Evolutionary conservation across 2,888 invertebrate genomes (phyloP), one percentile per base, ranked within the genome.

Genomic region (Drosophila prostipennis): DNA sequence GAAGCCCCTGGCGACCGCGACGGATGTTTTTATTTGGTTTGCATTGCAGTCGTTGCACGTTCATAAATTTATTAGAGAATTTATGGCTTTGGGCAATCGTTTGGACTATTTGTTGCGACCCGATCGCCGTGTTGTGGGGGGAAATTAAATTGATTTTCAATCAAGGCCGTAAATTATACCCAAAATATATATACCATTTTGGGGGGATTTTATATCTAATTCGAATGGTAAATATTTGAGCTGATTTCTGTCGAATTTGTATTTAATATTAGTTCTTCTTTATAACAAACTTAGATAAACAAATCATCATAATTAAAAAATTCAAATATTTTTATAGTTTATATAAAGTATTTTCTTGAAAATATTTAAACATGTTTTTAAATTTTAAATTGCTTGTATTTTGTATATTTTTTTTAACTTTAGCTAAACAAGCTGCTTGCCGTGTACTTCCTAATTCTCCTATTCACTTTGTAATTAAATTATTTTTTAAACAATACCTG

Each of bases 131-230:
- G n/a, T 16, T 13, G n/a, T 16, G 39, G 32, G 36, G 37, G 23
- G 32, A 52, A 39, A 71, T 36, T 53, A 37, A 81, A 85, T 82
- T 76, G 82, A 80, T 82, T 74, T 79, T 75, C 80, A 69, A 79
- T 81, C 85, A 77, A 60, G 57, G 63, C 67, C 72, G 77, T 85
- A 82, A 85, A 82, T 82, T 79, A 65, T 71, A 70, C 57, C 43
- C 52, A 48, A 45, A 70, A 65, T 60, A 63, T 68, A 78, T 73
- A 39, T 6, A 58, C 23, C 11, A 16, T 19, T 65, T 42, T 11
- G 1, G 5, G 48, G 37, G 36, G 49, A 34, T 37, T 54, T 23
- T 29, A 53, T 40, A 14, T 19, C 19, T 19, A 19, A 19, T 19
- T 19, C 19, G 19, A 19, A 19, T 2, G 19, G 23, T 52, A 61